Evolutionary conservation across 2,888 invertebrate genomes (phyloP).

Genomic region (Dendrolimus houi): DNA sequence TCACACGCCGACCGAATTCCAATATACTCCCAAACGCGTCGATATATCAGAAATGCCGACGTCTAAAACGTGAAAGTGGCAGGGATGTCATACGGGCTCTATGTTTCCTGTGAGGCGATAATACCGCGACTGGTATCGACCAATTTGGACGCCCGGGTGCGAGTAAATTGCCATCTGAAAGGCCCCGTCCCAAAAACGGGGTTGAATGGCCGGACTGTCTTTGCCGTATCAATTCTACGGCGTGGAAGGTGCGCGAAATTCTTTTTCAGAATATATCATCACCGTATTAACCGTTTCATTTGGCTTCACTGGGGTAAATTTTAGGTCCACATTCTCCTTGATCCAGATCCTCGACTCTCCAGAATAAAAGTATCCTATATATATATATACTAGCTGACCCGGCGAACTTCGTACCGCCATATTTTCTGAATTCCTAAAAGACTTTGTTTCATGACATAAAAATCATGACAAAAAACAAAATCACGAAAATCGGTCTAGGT

Average conservation of each 20-base stretch:
- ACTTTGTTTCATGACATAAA: too few species aligned
- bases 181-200: neutral
- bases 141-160: conserved; percentile 15
- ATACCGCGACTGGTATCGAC: conserved; percentile 28
- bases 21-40: conserved; percentile 24
- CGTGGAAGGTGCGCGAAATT: neutral
- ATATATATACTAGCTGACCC: too few species aligned
- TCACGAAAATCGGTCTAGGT: too few species aligned
- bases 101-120: conserved; percentile 36
- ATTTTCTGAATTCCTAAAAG: too few species aligned
- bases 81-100: conserved; percentile 24
- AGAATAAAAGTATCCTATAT: too few species aligned
- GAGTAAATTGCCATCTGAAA: neutral
- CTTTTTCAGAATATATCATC: neutral
- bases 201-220: neutral
- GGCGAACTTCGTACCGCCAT: too few species aligned
- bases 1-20: neutral
- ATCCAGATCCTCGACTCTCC: too few species aligned
- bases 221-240: neutral
- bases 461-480: too few species aligned
- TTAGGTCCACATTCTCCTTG: too few species aligned
- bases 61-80: conserved; percentile 22
- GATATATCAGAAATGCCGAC: conserved; percentile 44
- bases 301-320: too few species aligned
- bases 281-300: too few species aligned